Base-by-base conservation (phyloP, 2,797 vertebrate genomes). In the Sparus aurata region DNA sequence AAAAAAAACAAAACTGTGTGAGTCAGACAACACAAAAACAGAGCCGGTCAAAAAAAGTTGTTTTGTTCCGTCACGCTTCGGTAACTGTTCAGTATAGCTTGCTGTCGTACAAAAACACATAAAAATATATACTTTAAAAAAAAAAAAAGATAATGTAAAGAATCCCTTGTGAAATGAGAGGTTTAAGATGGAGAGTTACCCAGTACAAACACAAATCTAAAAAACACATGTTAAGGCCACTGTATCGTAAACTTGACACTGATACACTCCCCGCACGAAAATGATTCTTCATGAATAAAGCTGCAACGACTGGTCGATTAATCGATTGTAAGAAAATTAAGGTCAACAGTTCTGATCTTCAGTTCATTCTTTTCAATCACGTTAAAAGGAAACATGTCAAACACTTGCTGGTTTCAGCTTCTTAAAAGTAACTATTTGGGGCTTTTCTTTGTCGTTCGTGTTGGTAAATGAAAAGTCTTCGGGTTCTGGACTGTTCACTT, bases 101-200 rank as follows among this genome's bases (percentile, higher is more conserved):
- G 79, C 77, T 83, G 77, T 83, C 11, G 22, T 84, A 86, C 20
- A 87, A 87, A 91, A 83, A 90, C 75, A 84, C 27, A 83, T 82
- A 83, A 80, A 85, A 85, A 91, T 69, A 88, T 86, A 84, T 74
- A 87, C 22, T 82, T 77, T 78, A 46, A 49, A 79, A 41, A 67
- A 85, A 49, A 84, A 61, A 8, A 5, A 30, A 30, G 22, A 13
- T 53, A 63, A 53, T 52, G 59, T 82, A 79, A 89, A 85, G 0
- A 80, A 77, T 75, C 41, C 65, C 49, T 34, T 76, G 23, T 73
- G 9, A 85, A 58, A 12, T 22, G 0, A 38, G 13, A 72, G 25
- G 62, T 71, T 80, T 76, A 64, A 82, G 23, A 66, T 38, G 30
- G 57, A 78, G 54, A 66, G 52, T 49, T 69, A 61, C 52, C 18